A percentile compares a stretch with the other conserved stretches of the same genome.
These are phyloP conservation scores for Platyura marginata DNA, from an alignment of 1,140 invertebrate genomes.

Conservation along the genomic window DNA sequence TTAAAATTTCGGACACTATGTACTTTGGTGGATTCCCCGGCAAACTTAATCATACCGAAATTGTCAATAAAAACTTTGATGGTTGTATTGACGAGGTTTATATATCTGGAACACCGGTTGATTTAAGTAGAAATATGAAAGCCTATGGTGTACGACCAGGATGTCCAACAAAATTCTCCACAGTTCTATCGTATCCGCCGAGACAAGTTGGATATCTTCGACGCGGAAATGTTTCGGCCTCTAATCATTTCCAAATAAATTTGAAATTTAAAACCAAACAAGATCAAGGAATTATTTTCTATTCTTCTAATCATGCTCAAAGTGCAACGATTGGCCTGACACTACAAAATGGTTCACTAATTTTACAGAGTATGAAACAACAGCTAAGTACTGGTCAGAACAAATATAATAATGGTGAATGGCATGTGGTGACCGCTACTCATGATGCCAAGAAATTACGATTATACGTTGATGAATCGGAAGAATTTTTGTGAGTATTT, in stretches of 20 bases:
- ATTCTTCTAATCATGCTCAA: conserved; percentile 43
- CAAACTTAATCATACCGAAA: conserved; percentile 39
- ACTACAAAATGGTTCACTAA: conserved; percentile 45
- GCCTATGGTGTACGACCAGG: conserved; percentile 65
- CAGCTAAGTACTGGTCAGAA: conserved; percentile 35
- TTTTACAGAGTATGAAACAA: conserved; percentile 46
- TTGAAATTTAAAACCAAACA: conserved; percentile 77
- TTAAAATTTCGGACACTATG: conserved; percentile 44
- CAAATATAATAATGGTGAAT: conserved; percentile 71
- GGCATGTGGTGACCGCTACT: conserved; percentile 81
- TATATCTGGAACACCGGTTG: conserved; percentile 52
- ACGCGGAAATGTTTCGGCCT: conserved; percentile 33
- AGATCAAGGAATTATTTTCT: conserved; percentile 60
- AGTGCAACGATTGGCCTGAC: conserved; percentile 43
- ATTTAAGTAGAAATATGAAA: conserved; percentile 58
- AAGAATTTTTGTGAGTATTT: not conserved
- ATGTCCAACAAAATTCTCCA: conserved; percentile 49
- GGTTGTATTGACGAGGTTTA: conserved; percentile 80
- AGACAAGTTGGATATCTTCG: conserved; percentile 42
- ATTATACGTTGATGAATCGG: conserved; percentile 68
- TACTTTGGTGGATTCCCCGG: conserved; percentile 78
- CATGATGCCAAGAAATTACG: conserved; percentile 40
- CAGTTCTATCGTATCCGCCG: conserved; percentile 22
- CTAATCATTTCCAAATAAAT: conserved; percentile 51
- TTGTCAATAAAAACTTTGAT: conserved; percentile 64